Percentiles rank a stretch among this genome's conserved stretches.
These are phyloP conservation scores for Dufourea novaeangliae DNA, from an alignment of 1,140 invertebrate genomes.

Conservation along the genomic window DNA sequence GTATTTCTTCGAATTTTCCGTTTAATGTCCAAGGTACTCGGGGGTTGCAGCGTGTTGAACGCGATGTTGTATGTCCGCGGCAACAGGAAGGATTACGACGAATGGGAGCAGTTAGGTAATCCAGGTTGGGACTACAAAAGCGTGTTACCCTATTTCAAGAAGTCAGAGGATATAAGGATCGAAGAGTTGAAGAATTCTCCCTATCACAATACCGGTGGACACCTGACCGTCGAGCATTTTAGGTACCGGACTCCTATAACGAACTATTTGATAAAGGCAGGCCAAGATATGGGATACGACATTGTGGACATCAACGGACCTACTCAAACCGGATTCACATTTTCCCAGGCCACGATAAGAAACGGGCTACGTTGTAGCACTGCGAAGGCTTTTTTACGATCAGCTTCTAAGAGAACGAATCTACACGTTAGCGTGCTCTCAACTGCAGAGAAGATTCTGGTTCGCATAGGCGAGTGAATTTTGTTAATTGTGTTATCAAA, in stretches of 20 bases:
- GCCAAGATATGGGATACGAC: slow-evolving; percentile 86
- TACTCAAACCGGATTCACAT: slow-evolving; percentile 87
- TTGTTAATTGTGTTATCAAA: too few species aligned
- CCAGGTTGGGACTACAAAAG: slow-evolving; percentile 88
- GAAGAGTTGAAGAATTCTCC: slow-evolving; percentile 82
- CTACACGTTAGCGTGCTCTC: slow-evolving; percentile 85
- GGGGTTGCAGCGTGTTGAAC: slow-evolving; percentile 92
- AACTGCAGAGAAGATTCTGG: slow-evolving; percentile 85
- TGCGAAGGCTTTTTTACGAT: slow-evolving; percentile 90
- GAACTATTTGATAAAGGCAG: slow-evolving; percentile 86
- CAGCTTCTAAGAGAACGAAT: slow-evolving; percentile 87
- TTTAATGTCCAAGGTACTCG: slow-evolving; percentile 78
- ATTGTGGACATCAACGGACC: slow-evolving; percentile 89
- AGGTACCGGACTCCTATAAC: slow-evolving; percentile 84
- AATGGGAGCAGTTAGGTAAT: slow-evolving; percentile 87
- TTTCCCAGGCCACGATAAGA: slow-evolving; percentile 89
- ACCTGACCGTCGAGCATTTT: slow-evolving; percentile 84
- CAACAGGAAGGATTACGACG: slow-evolving; percentile 92
- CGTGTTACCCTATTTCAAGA: slow-evolving; percentile 91
- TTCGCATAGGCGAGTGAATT: slow-evolving; percentile 80
- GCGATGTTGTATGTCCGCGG: slow-evolving; percentile 95
- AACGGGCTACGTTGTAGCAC: slow-evolving; percentile 92
- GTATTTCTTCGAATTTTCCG: background rate
- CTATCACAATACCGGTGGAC: slow-evolving; percentile 87
- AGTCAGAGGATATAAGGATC: slow-evolving; percentile 87